Evolutionary conservation across 2,113 vertebrate species (phyloP).

Genomic region (Varanus salvator): DNA sequence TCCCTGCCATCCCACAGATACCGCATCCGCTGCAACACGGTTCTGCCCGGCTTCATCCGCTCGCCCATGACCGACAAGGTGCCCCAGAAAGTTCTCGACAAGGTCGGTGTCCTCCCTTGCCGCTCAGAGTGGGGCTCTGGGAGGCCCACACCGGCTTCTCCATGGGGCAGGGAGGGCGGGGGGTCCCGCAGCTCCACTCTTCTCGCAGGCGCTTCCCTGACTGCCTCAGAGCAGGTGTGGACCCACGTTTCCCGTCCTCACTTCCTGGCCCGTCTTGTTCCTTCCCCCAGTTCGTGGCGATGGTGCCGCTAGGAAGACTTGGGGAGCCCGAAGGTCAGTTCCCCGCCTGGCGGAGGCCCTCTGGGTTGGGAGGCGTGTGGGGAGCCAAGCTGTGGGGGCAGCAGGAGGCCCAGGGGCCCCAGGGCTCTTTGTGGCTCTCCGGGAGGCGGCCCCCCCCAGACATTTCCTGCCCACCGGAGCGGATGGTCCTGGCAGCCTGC

Average conservation of each 20-base stretch:
- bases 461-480: neutral
- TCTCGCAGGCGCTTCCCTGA: too few species aligned
- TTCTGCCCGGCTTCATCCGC: constrained; percentile 85
- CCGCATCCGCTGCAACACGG: constrained; percentile 87
- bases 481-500: neutral
- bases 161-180: too few species aligned
- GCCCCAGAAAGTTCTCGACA: constrained; percentile 84
- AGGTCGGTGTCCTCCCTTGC: constrained; percentile 71
- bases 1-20: constrained; percentile 69
- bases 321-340: constrained; percentile 82
- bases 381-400: too few species aligned
- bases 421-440: too few species aligned
- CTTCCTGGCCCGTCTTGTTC: neutral
- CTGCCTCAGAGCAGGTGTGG: neutral
- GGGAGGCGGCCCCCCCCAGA: too few species aligned
- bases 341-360: fast-evolving
- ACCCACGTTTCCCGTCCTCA: neutral
- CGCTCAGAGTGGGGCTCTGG: too few species aligned
- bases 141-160: too few species aligned
- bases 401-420: too few species aligned
- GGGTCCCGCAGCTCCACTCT: too few species aligned
- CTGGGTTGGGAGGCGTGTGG: too few species aligned
- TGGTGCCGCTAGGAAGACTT: constrained; percentile 83
- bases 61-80: constrained; percentile 89
- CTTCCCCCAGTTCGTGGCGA: constrained; percentile 57